Percentiles rank a stretch among this genome's conserved stretches.
Conservation (phyloP, 1,140 invertebrate species). For the Brachystomella parvula region DNA sequence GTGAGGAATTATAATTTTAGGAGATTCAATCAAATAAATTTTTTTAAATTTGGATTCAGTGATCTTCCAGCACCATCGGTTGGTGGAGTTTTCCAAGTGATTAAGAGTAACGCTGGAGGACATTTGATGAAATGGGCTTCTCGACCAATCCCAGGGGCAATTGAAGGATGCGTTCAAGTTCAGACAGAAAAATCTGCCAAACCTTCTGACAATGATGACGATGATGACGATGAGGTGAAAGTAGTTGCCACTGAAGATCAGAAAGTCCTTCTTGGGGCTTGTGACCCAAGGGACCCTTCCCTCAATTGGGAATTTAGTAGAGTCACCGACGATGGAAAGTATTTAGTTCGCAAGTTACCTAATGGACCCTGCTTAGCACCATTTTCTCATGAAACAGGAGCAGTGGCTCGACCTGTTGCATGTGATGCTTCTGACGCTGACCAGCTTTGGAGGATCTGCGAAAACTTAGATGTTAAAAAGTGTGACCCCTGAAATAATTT, state of each 20-base stretch:
- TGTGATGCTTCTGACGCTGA: constrained; percentile 16
- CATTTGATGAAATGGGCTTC: constrained; percentile 26
- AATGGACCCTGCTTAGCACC: constrained; percentile 10
- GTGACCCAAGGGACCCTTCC: constrained; percentile 13
- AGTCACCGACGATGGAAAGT: constrained; percentile 7
- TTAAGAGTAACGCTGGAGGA: constrained; percentile 26
- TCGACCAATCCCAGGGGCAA: constrained; percentile 18
- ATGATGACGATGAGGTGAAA: constrained; percentile 6
- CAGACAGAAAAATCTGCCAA: neutral
- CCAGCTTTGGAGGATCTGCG: constrained; percentile 28
- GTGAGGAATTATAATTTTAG: neutral
- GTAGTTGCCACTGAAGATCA: neutral
- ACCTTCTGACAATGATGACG: neutral
- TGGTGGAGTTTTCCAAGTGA: constrained; percentile 22
- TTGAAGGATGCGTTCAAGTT: constrained; percentile 21
- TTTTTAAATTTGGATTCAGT: constrained; percentile 8
- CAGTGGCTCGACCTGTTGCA: neutral
- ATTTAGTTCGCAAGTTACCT: constrained; percentile 9
- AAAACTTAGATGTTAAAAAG: constrained; percentile 17
- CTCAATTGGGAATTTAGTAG: constrained; percentile 26
- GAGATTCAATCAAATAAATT: neutral
- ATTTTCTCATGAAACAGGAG: neutral
- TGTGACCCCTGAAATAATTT: constrained; percentile 29
- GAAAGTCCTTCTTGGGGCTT: constrained; percentile 17
- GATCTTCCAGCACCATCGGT: constrained; percentile 16